A percentile compares a stretch with the other conserved stretches of the same genome.
Conservation (phyloP, 2,797 vertebrate genomes). For the Sorex maritimensis region DNA sequence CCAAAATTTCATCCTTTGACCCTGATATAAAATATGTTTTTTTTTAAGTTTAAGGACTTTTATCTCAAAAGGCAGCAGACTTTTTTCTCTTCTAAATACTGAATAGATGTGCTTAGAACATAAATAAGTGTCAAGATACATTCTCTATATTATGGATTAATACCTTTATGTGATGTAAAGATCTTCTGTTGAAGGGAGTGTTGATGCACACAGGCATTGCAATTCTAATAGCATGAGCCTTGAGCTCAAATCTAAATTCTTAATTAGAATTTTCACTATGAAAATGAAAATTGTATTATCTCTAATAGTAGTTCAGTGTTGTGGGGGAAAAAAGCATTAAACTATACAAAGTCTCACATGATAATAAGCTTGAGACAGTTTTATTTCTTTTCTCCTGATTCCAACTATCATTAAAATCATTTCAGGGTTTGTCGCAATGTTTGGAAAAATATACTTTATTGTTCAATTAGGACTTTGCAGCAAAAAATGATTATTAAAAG, state of each 20-base stretch:
- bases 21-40: conserved; percentile 15
- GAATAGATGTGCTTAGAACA: not conserved
- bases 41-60: conserved; percentile 50
- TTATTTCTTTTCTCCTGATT: not conserved
- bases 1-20: conserved; percentile 46
- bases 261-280: not conserved
- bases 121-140: conserved; percentile 40
- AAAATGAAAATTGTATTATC: not conserved
- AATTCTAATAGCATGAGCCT: not conserved
- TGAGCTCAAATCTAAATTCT: not conserved
- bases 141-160: conserved; percentile 13
- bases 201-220: not conserved
- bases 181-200: not conserved
- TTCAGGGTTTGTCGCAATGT: not conserved
- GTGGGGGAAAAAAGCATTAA: not conserved
- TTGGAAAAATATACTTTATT: not conserved
- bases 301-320: not conserved
- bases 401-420: conserved; percentile 1
- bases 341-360: not conserved
- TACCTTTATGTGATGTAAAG: not conserved
- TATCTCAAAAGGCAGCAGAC: conserved; percentile 22
- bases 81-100: conserved; percentile 60
- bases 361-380: not conserved
- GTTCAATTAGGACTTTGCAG: not conserved
- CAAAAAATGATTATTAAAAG: not conserved